Evolutionary conservation across 1,140 invertebrate species (phyloP).

Genomic region (Pseudomyrmex concolor): DNA sequence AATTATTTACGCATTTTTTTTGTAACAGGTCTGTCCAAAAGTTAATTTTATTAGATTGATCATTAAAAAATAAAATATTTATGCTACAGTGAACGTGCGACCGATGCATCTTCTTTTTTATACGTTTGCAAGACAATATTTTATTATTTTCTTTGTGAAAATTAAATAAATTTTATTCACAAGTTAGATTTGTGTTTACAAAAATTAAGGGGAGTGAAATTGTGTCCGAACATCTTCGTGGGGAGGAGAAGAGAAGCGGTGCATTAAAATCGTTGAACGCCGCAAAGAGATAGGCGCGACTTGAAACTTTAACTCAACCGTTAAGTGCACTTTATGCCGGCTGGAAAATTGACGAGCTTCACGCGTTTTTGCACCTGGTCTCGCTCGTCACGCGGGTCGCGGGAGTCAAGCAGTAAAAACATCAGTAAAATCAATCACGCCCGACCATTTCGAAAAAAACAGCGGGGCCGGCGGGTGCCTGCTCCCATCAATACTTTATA

Average conservation of each 20-base stretch:
- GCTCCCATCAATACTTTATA: slow-evolving; percentile 82
- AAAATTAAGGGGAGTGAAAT: neutral
- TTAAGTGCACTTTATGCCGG: slow-evolving; percentile 43
- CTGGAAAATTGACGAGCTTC: slow-evolving; percentile 62
- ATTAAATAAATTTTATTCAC: neutral
- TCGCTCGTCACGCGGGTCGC: slow-evolving; percentile 27
- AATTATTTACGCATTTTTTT: too few species aligned
- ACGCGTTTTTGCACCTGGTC: slow-evolving; percentile 42
- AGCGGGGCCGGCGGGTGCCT: slow-evolving; percentile 60
- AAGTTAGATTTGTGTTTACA: neutral
- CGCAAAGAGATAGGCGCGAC: slow-evolving; percentile 3
- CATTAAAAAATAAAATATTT: neutral
- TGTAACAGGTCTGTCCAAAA: too few species aligned
- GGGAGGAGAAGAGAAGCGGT: too few species aligned
- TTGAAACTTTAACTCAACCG: slow-evolving; percentile 35
- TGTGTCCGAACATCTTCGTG: neutral
- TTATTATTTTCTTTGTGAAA: neutral
- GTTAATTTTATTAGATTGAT: neutral
- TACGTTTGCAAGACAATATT: too few species aligned
- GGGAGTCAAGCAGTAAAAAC: slow-evolving; percentile 64
- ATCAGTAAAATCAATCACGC: slow-evolving; percentile 72
- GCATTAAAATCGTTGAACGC: slow-evolving; percentile 4
- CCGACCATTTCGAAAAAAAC: slow-evolving; percentile 63
- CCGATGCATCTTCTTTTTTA: too few species aligned
- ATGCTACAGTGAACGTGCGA: too few species aligned